Base-by-base conservation (phyloP, 2,113 vertebrate species). In the Mesembrinibis cayennensis region DNA sequence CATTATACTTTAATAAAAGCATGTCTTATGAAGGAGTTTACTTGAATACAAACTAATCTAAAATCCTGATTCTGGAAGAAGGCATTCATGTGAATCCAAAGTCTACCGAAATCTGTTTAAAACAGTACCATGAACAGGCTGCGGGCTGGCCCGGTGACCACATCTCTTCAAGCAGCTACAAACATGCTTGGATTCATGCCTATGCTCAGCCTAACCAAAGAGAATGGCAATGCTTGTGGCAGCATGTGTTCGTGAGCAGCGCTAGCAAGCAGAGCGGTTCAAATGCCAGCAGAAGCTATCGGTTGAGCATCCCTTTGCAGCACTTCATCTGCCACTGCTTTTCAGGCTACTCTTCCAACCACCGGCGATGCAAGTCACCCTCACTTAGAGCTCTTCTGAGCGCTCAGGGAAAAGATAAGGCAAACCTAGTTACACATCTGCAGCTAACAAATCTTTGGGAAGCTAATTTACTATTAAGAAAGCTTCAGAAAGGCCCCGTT, bases 401-500 rank as follows among this genome's bases (percentile, higher is more conserved):
- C 2, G 0, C 27, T 26, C 53, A 27, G 44, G 50, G 55, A 11
- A 16, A 15, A 18, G 1, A 30, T 0, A 78, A 59, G 23, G 52
- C 49, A 87, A 73, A 80, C 26, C 30, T 32, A 12, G 45, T 6
- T n/a, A 13, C 49, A 27, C 13, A 40, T 26, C 36, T 66, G 63
- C 86, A 74, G 55, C 4, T 8, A 15, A 6, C 13, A 5, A 12
- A 42, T 18, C 21, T 72, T 42, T 11, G 4, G 63, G 55, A 69
- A 79, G 80, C 45, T 55, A 9, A 5, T 5, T 19, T 1, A 17
- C 14, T 44, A 17, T 16, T 18, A 34, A 55, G 67, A 66, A 71
- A 84, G 42, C 25, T 62, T 36, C 63, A n/a, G 72, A 8, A 19
- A 67, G n/a, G 65, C 3, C 40, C 9, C 2, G 30, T 10, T 26